Conservation (phyloP, 2,113 vertebrate species). For the Sander vitreus region DNA sequence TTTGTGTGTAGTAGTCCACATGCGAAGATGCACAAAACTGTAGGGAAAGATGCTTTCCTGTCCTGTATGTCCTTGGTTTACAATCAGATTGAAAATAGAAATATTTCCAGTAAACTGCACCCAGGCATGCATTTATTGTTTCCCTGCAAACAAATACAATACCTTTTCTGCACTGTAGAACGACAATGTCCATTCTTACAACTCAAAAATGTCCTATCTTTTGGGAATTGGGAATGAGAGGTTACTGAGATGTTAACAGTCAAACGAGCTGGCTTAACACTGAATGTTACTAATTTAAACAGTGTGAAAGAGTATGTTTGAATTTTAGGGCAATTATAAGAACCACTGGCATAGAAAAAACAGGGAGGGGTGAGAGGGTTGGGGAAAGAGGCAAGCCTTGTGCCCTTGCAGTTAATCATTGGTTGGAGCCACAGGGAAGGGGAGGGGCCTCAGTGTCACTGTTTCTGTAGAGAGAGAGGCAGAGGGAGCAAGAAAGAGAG, state of each 20-base stretch:
- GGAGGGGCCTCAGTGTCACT: slow-evolving; percentile 76
- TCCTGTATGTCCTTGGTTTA: not conserved
- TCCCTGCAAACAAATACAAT: slow-evolving; percentile 14
- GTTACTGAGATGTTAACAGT: not conserved
- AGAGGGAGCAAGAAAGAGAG: slow-evolving; percentile 54
- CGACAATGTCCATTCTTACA: not conserved
- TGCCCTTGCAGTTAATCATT: slow-evolving; percentile 74
- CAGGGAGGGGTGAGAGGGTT: slow-evolving; percentile 35
- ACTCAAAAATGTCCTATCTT: not conserved
- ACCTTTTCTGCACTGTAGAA: not conserved
- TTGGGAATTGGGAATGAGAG: not conserved
- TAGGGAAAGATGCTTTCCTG: not conserved
- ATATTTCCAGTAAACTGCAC: slow-evolving; percentile 27
- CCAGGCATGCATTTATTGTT: slow-evolving; percentile 38
- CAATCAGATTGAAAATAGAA: slow-evolving; percentile 30
- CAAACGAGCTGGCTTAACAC: not conserved
- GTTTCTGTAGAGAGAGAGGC: slow-evolving; percentile 76
- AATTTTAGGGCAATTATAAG: slow-evolving; percentile 42
- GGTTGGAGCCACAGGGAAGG: slow-evolving; percentile 72
- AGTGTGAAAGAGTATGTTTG: slow-evolving; percentile 36
- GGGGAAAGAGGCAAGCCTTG: slow-evolving; percentile 58
- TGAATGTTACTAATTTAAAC: slow-evolving; percentile 35
- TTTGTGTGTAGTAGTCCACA: not conserved
- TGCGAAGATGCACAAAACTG: slow-evolving; percentile 1
- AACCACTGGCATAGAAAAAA: slow-evolving; percentile 21